Percentiles rank a stretch among this genome's conserved stretches.
phyloP scores from a whole-genome alignment of 2,888 invertebrate species.

The Cantharis lateralis region DNA sequence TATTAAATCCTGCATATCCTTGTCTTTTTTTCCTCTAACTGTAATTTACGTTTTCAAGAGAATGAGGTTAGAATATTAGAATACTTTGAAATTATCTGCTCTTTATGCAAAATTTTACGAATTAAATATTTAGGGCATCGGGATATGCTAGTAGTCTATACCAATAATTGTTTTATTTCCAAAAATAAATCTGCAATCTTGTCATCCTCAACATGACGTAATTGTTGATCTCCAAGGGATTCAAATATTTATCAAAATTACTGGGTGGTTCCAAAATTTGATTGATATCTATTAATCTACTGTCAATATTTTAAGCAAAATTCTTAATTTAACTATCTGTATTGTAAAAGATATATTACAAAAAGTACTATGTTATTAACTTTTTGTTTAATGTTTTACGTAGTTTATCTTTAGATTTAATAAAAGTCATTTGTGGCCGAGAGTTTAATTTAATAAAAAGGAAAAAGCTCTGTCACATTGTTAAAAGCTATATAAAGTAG shows the following conservation, averaged over 20 bases:
- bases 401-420: not conserved
- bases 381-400: not conserved
- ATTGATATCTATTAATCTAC: not conserved
- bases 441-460: not conserved
- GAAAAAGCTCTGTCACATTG: not conserved
- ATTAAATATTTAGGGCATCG: too few species aligned
- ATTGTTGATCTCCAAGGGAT: too few species aligned
- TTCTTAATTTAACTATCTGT: not conserved
- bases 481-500: not conserved
- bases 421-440: not conserved
- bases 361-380: not conserved
- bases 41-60: not conserved
- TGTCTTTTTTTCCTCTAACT: not conserved
- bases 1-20: not conserved
- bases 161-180: too few species aligned
- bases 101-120: too few species aligned
- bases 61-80: not conserved
- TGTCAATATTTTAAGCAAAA: not conserved
- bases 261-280: not conserved
- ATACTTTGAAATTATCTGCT: too few species aligned
- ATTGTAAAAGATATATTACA: not conserved
- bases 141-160: too few species aligned
- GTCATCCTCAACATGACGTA: too few species aligned
- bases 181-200: too few species aligned
- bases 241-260: not conserved